Base-by-base conservation (phyloP, 2,888 invertebrate species). In the Pocota personata region DNA sequence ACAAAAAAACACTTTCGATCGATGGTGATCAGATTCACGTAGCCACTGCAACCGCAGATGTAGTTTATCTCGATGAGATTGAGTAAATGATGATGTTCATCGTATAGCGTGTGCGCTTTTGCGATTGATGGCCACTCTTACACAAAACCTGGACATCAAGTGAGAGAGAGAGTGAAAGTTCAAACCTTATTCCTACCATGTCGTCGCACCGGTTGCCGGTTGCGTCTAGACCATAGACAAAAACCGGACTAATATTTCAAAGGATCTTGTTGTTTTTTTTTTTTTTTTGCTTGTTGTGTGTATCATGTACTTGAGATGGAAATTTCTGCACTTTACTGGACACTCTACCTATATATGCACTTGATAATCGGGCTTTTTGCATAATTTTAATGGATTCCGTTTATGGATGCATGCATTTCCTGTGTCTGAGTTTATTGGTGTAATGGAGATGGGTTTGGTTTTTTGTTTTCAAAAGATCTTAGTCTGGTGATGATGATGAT, bases 1-100 rank as follows among this genome's bases (percentile, higher is more conserved):
- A 78, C 83, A 75, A 84, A 58, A 82, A 83, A 84, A 48, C 79
- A 73, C 83, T 84, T 84, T 84, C 79, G 79, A 69, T 84, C 62
- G 73, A 62, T 78, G 73, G 55, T 78, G 60, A 48, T 46, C 71
- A 60, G 64, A 83, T 66, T 46, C 48, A 48, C 58, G 24, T 16
- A 76, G 43, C 48, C 37, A 27, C 55, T 50, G 35, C 30, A 52
- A 27, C 55, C 57, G 35, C 30, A 52, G 64, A 52, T 35, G 55
- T 24, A 50, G 46, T 48, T n/a, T n/a, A 64, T 58, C 16, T 40
- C 10, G 8, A 14, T 64, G 35, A 57, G 35, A 64, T 19, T 37
- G 55, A 21, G 50, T 78, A 67, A n/a, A 78, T 72, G 66, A 82
- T 77, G 60, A 78, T 73, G 60, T 83, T 43, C 52, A 72, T 12